Base-by-base conservation (phyloP, 1,140 invertebrate species). In the Radopholus similis region DNA sequence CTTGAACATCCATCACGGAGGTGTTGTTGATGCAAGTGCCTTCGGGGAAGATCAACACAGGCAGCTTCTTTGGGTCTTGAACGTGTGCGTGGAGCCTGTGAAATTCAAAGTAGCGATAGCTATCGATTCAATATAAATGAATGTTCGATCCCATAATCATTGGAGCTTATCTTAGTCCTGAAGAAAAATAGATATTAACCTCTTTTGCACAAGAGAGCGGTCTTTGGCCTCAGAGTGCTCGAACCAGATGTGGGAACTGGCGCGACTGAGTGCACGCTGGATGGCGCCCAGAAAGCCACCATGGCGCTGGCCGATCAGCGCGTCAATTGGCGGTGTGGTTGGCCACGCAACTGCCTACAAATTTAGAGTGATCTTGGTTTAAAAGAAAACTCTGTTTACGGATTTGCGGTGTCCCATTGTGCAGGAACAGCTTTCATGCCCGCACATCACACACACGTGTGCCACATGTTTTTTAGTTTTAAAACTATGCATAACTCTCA, bases 21-120 rank as follows among this genome's bases (percentile, higher is more conserved):
- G 95, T 98, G 83, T 99, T 99, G 82, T 99, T 99, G 66, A 98
- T 97, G 83, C 95, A 99, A 0, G 96, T 97, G 77, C 87, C 96
- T 86, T 99, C 96, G 0, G 96, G 96, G 83, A 99, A 99, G 81
- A 99, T 98, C 5, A 99, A 86, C 80, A 99, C 96, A 0, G 96
- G 96, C 32, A 95, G 89, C 84, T 97, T 98, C 67, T 89, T 88
- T 18, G 89, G 88, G 84, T 96, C 91, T 11, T 91, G 90, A 15
- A 96, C 91, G 83, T 99, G 95, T 73, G 92, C 88, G 77, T 88
- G 89, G n/a, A 74, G 37, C 18, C 72, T 73, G 6, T 47, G 75
- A 63, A 15, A 30, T 8, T 11, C 13, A 21, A 28, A 1, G 13
- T 54, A 37, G 11, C 3, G 15, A 30, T 30, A 2, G 28, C 5